A percentile compares a stretch with the other conserved stretches of the same genome.
Evolutionary conservation across 2,888 invertebrate species (phyloP).

Genomic region (Pachycephus smyrnensis): DNA sequence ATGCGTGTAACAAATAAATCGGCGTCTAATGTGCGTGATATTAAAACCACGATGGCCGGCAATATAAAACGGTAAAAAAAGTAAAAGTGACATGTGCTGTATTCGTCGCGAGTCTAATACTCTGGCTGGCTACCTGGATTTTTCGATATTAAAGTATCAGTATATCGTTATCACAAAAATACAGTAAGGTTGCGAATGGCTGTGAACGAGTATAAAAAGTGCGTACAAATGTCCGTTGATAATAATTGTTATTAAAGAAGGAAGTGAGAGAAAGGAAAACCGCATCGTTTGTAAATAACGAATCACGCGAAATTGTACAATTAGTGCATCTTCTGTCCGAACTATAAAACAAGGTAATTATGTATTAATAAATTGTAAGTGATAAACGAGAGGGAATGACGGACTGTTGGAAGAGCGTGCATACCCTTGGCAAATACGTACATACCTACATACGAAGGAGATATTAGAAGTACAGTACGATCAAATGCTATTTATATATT

Average conservation of each 20-base stretch:
- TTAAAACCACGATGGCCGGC: neutral
- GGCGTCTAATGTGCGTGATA: neutral
- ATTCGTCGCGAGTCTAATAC: neutral
- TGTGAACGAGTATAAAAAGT: neutral
- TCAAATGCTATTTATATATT: constrained; percentile 23
- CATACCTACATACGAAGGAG: constrained; percentile 7
- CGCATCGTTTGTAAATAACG: neutral
- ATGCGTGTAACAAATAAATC: neutral
- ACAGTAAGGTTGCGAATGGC: neutral
- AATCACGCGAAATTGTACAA: neutral
- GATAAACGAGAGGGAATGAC: neutral
- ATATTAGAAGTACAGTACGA: constrained; percentile 1
- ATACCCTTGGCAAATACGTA: neutral
- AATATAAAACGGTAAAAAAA: neutral
- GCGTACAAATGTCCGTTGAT: constrained; percentile 4
- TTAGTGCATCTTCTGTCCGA: neutral
- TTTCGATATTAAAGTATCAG: too few relatives aligned
- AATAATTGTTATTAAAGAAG: constrained; percentile 14
- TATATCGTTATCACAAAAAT: neutral
- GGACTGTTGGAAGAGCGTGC: neutral
- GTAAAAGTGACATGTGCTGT: neutral
- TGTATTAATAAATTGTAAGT: neutral
- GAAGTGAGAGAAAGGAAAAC: constrained; percentile 9
- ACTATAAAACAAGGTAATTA: neutral
- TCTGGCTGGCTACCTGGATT: neutral